phyloP scores from a whole-genome alignment of 2,113 vertebrate species.

The Pituophis catenifer region DNA sequence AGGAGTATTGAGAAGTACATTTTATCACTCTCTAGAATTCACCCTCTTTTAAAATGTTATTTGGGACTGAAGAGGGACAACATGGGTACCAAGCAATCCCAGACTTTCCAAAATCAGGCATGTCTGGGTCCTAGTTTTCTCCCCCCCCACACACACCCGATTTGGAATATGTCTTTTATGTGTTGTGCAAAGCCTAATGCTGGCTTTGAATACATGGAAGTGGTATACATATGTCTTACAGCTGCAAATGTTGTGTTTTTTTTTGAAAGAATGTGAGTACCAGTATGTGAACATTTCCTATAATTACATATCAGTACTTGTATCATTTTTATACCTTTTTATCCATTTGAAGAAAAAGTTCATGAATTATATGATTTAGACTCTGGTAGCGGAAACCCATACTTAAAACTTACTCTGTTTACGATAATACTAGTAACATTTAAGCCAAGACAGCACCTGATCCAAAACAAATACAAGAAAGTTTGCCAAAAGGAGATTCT shows the following conservation, averaged over 20 bases:
- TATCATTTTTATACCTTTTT: neutral
- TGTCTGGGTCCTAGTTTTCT: neutral
- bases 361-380: neutral
- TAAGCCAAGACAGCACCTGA: neutral
- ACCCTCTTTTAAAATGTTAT: neutral
- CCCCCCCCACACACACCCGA: fast-evolving
- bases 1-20: neutral
- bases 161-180: neutral
- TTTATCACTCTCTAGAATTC: neutral
- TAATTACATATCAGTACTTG: neutral
- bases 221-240: neutral
- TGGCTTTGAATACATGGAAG: neutral
- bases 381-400: neutral
- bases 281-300: neutral
- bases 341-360: neutral
- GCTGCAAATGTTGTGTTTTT: neutral
- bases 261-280: neutral
- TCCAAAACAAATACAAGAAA: conserved; percentile 27
- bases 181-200: neutral
- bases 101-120: neutral
- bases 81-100: neutral
- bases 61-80: neutral
- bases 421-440: neutral
- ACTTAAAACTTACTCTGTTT: conserved; percentile 8
- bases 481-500: conserved; percentile 28